Conservation (phyloP, 2,113 vertebrate genomes). For the Crotalus tigris region DNA sequence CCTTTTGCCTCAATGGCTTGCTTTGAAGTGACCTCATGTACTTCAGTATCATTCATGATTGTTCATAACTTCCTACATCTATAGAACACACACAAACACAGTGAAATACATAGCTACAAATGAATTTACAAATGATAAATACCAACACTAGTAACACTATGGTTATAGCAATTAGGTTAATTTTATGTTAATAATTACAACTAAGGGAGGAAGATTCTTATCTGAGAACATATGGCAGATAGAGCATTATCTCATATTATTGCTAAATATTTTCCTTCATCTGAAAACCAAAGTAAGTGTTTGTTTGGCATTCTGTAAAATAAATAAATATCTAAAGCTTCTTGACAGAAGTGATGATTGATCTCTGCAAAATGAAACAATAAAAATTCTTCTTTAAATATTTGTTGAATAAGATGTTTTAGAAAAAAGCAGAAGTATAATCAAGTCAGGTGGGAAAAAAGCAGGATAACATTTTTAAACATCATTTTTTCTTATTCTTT, state of each 20-base stretch:
- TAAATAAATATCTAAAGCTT: not conserved
- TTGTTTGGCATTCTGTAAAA: not conserved
- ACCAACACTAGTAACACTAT: too few species aligned
- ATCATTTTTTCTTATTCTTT: not conserved
- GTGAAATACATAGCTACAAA: too few species aligned
- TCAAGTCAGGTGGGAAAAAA: not conserved
- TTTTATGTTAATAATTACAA: constrained; percentile 30
- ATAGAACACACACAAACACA: too few species aligned
- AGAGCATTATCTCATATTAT: not conserved
- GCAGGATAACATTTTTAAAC: not conserved
- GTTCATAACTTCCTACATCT: not conserved
- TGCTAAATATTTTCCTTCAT: not conserved
- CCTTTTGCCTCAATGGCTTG: not conserved
- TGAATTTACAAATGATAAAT: too few species aligned
- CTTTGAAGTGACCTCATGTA: not conserved
- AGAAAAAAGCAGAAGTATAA: not conserved
- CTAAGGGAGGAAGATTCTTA: constrained; percentile 5
- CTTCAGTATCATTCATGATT: not conserved
- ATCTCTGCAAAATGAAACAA: not conserved
- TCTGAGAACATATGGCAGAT: constrained; percentile 11
- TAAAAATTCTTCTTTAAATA: not conserved
- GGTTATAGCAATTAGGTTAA: not conserved
- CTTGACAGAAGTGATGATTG: not conserved
- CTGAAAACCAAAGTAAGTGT: not conserved
- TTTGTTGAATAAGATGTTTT: not conserved